phyloP scores from a whole-genome alignment of 2,113 vertebrate genomes.

The Gorilla gorilla region DNA sequence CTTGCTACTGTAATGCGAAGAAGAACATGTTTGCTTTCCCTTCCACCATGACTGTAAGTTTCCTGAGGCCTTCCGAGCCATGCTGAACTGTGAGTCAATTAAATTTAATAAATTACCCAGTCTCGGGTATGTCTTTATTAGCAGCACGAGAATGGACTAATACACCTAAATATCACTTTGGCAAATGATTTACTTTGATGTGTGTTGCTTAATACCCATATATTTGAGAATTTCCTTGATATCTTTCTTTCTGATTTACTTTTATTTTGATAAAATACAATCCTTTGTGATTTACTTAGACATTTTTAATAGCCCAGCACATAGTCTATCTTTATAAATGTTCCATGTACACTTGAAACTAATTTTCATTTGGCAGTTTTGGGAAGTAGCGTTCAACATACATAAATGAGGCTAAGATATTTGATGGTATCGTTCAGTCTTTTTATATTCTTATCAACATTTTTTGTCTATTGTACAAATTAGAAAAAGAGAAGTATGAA shows the following conservation, averaged over 20 bases:
- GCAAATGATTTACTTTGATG: not conserved
- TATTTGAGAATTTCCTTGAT: not conserved
- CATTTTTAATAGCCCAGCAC: not conserved
- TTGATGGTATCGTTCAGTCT: not conserved
- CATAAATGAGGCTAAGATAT: not conserved
- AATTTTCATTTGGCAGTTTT: not conserved
- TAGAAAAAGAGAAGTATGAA: not conserved
- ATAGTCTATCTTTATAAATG: not conserved
- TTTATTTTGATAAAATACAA: not conserved
- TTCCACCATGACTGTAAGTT: too few relatives aligned
- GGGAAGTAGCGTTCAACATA: not conserved
- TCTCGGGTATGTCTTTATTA: too few relatives aligned
- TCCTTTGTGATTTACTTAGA: conserved; percentile 5
- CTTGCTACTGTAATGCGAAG: too few relatives aligned
- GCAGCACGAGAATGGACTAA: too few relatives aligned
- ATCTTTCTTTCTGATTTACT: not conserved
- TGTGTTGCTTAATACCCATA: not conserved
- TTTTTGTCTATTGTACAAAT: not conserved
- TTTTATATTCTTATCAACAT: not conserved
- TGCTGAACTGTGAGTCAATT: too few relatives aligned
- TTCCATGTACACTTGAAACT: not conserved
- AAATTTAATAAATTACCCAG: too few relatives aligned
- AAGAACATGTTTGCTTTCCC: too few relatives aligned
- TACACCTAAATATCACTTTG: not conserved
- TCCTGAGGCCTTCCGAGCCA: too few relatives aligned